Evolutionary conservation across 2,888 invertebrate genomes (phyloP), one percentile per base, ranked within the genome.

Genomic region (Gari tellinella): DNA sequence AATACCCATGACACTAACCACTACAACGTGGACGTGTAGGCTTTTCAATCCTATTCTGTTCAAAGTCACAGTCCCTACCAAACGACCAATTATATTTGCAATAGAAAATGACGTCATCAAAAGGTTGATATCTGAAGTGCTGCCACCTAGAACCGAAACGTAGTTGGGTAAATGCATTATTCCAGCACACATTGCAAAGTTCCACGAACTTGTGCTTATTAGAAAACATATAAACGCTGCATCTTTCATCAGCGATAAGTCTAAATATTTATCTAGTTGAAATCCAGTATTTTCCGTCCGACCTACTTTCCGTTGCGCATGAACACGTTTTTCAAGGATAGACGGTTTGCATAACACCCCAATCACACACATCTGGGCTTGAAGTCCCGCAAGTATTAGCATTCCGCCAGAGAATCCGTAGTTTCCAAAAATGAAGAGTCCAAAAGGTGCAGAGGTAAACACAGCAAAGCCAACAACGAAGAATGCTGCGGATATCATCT

Each of bases 391-490:
- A 1, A 80, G 41, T 2, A 83, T 46, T 15, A 73, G 49, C 38
- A 80, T 81, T 1, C 72, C 51, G 3, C 82, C 80, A 26, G 75
- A 63, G 7, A 83, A 43, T 19, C 74, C 79, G 26, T 70, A 81
- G 1, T 19, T 21, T 25, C 65, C 38, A 10, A 81, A 53, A 1
- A 77, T 48, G 3, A 48, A 37, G 12, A 78, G 51, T 15, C 77
- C 67, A 2, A 83, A 25, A n/a, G 80, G 77, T 15, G 82, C 74
- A 4, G 78, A 63, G 2, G 67, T 51, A 23, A 81, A 72, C 66
- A 81, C 78, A 10, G 68, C 83, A 7, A 78, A 19, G 1, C 81
- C 83, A 8, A 80, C 62, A 7, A 77, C 78, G 1, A 68, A 61
- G 37, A 62, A 60, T 2, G 70, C 58, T 0, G 64, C 21, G 4